phyloP scores from a whole-genome alignment of 2,113 vertebrate genomes.

The Myrmophylax atrothorax region DNA sequence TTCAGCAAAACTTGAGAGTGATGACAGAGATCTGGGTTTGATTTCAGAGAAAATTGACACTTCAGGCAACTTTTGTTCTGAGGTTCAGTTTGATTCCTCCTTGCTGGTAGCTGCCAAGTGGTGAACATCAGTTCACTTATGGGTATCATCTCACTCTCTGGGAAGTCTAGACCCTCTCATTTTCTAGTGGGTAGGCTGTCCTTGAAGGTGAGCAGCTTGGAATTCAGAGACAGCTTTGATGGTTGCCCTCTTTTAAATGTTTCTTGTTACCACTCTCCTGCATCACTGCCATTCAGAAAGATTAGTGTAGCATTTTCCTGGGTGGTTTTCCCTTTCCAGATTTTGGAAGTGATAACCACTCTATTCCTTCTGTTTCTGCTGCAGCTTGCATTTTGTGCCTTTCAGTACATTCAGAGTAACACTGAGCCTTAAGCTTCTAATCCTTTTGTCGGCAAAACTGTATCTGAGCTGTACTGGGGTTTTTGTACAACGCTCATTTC shows the following conservation, averaged over 20 bases:
- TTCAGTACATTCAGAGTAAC: neutral
- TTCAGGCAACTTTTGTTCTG: neutral
- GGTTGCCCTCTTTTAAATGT: neutral
- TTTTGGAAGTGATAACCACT: neutral
- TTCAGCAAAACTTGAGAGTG: neutral
- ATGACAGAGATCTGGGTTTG: neutral
- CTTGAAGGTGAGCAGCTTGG: neutral
- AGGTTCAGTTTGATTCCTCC: neutral
- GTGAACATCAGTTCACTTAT: neutral
- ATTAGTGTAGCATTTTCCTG: neutral
- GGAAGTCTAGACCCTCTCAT: neutral
- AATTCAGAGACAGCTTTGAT: neutral
- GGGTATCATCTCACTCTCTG: neutral
- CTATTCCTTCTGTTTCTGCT: neutral
- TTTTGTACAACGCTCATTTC: conserved; percentile 16
- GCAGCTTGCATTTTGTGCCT: neutral
- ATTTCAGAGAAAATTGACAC: neutral
- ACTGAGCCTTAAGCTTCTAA: neutral
- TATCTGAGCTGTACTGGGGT: neutral
- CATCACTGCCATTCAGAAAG: neutral
- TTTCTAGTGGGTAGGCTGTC: neutral
- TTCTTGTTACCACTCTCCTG: neutral
- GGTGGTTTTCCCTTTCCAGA: neutral
- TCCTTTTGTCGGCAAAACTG: neutral
- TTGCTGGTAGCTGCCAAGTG: neutral